Base-by-base conservation (phyloP, 2,888 invertebrate species). In the Lapara coniferarum region DNA sequence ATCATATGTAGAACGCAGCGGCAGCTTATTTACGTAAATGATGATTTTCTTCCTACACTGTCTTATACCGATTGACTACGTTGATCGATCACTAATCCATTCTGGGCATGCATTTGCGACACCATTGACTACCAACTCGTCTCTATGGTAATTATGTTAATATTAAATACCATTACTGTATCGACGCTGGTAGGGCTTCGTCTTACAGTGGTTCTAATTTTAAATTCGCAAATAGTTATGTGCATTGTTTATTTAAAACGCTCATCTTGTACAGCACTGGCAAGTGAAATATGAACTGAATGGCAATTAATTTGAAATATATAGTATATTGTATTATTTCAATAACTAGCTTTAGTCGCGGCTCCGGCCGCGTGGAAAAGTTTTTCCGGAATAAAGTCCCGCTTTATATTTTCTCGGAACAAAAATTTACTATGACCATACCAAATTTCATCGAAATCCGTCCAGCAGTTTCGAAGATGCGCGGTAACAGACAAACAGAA, bases 101-200 rank as follows among this genome's bases (percentile, higher is more conserved):
- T 63, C 63, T 63, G 49, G 46, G 19, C 49, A 56, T 56, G 2
- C 13, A 63, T 63, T 63, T 19, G 49, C 63, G 49, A 70, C 59
- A 71, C 68, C 63, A 67, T 73, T 71, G 49, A 46, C 63, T 63
- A 49, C 8, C 63, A 19, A 5, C 63, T n/a, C 49, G 6, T 19
- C 63, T 49, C 49, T 63, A 46, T 63, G 19, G 13, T 19, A 63
- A 63, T 63, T 19, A 46, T 63, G 49, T 46, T 63, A 46, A 49
- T 49, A 59, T 63, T 63, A 44, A 25, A 63, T 63, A 63, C 19
- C 16, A 46, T 49, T 49, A 49, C 63, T 63, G 63, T 63, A 63
- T 71, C 56, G 66, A 63, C 46, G 14, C n/a, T 37, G 5, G 46
- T 49, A 19, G 19, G n/a, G 6, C 57, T 12, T 14, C 56, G 25